Conservation (phyloP, 2,113 vertebrate genomes). For the Thymallus thymallus region DNA sequence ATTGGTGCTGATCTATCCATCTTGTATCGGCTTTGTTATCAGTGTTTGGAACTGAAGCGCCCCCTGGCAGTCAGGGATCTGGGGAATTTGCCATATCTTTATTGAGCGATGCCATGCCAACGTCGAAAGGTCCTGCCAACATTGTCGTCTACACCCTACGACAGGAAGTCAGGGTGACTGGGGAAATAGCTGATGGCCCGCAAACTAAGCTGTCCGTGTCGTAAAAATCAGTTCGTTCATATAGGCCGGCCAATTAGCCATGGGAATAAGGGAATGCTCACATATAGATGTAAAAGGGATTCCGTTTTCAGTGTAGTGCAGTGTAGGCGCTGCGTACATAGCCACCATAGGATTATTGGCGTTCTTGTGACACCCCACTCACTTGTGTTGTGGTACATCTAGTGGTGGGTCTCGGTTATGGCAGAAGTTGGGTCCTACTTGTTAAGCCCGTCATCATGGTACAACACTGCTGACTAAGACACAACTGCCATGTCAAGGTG, state of each 20-base stretch:
- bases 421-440: slow-evolving; percentile 1
- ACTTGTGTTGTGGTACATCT: slow-evolving; percentile 27
- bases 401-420: slow-evolving; percentile 9
- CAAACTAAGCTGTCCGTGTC: no score
- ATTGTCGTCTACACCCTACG: background rate
- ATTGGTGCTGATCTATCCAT: no score
- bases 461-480: background rate
- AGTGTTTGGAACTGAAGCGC: no score
- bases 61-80: background rate
- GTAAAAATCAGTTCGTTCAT: no score
- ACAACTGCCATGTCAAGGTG: background rate
- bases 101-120: background rate
- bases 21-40: no score
- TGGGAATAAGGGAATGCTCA: no score
- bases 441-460: background rate
- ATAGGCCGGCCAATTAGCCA: no score
- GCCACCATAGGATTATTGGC: background rate
- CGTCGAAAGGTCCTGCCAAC: background rate
- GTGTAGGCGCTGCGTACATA: background rate
- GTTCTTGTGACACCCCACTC: background rate
- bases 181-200: no score
- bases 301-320: no score
- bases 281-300: no score
- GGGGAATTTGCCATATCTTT: background rate
- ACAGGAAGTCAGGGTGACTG: no score